These are phyloP conservation scores for Suricata suricatta DNA, from an alignment of 2,113 vertebrate species.

Conservation along the genomic window DNA sequence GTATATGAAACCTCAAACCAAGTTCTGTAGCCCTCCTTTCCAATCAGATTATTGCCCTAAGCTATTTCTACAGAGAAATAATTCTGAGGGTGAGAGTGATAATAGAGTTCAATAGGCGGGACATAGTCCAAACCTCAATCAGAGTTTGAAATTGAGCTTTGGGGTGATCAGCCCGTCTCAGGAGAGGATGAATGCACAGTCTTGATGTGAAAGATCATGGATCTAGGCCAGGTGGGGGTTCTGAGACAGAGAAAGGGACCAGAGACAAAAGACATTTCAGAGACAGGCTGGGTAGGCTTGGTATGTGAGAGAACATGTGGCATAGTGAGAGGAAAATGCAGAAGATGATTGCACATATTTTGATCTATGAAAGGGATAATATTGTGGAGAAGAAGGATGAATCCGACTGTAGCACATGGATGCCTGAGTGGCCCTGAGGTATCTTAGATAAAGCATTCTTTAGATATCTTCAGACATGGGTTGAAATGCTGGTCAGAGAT, in stretches of 20 bases:
- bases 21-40: not conserved
- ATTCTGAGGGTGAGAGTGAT: not conserved
- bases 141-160: not conserved
- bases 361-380: not conserved
- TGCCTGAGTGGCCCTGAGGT: not conserved
- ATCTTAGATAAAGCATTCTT: not conserved
- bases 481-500: slow-evolving; percentile 38
- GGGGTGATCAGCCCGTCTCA: not conserved
- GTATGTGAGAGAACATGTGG: not conserved
- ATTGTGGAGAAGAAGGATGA: not conserved
- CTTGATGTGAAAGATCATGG: not conserved
- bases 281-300: not conserved
- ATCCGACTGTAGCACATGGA: not conserved
- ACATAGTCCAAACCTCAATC: not conserved
- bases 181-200: not conserved
- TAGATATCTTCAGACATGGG: not conserved
- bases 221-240: not conserved
- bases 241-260: not conserved
- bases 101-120: not conserved
- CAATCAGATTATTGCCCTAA: not conserved
- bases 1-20: not conserved
- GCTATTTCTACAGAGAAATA: not conserved
- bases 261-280: not conserved
- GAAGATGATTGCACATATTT: not conserved
- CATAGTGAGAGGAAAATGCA: not conserved